Percentiles rank a stretch among this genome's conserved stretches.
Evolutionary conservation across 1,140 invertebrate genomes (phyloP).

Genomic region (Steinernema feltiae): DNA sequence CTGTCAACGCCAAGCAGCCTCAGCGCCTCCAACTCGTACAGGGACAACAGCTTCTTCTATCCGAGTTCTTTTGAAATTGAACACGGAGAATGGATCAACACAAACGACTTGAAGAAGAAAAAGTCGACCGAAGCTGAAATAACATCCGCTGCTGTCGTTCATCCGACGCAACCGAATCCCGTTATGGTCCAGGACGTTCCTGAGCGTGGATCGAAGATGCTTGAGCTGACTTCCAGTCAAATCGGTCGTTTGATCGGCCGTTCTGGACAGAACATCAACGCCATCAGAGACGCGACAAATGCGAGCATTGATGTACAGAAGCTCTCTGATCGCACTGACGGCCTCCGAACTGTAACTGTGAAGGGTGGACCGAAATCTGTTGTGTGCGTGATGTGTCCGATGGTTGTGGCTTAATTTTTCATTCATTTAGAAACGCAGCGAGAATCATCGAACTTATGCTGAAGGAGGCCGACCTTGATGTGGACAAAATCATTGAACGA

Average conservation of each 20-base stretch:
- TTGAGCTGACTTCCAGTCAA: not conserved
- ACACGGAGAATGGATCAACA: not conserved
- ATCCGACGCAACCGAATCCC: no score
- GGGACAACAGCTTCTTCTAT: not conserved
- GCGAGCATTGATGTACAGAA: constrained; percentile 44
- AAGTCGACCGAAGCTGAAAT: no score
- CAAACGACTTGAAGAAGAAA: not conserved
- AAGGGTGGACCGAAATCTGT: not conserved
- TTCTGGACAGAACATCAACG: constrained; percentile 42
- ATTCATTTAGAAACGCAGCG: not conserved
- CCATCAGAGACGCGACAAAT: constrained; percentile 53
- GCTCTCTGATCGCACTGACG: not conserved
- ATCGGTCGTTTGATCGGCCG: constrained; percentile 31
- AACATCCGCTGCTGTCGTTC: no score
- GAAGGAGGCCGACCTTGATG: not conserved
- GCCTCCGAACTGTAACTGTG: not conserved
- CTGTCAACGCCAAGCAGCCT: not conserved
- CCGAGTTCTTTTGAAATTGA: not conserved
- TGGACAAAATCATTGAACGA: not conserved
- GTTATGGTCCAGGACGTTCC: no score
- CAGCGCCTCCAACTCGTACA: not conserved
- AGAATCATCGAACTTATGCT: not conserved
- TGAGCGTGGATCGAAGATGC: not conserved
- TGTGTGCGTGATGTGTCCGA: not conserved
- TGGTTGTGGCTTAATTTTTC: not conserved